Conservation (phyloP, 2,113 vertebrate genomes). For the Axis porcinus region DNA sequence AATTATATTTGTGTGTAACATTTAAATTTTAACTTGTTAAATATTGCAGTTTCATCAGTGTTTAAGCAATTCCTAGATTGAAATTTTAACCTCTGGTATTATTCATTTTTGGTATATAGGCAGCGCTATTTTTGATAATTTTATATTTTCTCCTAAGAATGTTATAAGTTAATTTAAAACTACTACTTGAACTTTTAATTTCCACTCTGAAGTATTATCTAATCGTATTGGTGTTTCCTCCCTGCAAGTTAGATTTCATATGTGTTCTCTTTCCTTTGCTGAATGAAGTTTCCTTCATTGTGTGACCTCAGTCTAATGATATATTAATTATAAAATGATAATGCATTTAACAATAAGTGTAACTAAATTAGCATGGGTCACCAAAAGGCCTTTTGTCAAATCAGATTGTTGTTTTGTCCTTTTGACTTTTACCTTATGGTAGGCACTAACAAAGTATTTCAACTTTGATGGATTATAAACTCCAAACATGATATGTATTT, state of each 20-base stretch:
- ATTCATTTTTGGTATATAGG: conserved; percentile 33
- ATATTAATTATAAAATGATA: conserved; percentile 82
- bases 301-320: conserved; percentile 77
- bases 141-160: conserved; percentile 41
- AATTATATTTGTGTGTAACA: not conserved
- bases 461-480: conserved; percentile 83
- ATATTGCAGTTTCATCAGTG: not conserved
- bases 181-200: conserved; percentile 39
- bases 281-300: conserved; percentile 75
- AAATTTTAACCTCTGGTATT: conserved; percentile 51
- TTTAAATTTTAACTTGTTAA: conserved; percentile 6
- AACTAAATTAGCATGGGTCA: conserved; percentile 82
- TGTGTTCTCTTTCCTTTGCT: conserved; percentile 65
- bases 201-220: conserved; percentile 61
- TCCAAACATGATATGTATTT: conserved; percentile 85
- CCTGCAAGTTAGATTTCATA: conserved; percentile 14
- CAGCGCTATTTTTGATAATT: conserved; percentile 19
- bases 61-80: conserved; percentile 39
- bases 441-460: conserved; percentile 81
- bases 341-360: conserved; percentile 83
- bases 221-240: conserved; percentile 24
- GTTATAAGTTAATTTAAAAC: conserved; percentile 56
- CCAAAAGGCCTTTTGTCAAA: conserved; percentile 83
- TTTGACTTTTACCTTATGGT: conserved; percentile 85
- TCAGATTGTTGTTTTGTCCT: conserved; percentile 85